A percentile compares a stretch with the other conserved stretches of the same genome.
Conservation (phyloP, 2,888 invertebrate genomes). For the Meliscaeva auricollis region DNA sequence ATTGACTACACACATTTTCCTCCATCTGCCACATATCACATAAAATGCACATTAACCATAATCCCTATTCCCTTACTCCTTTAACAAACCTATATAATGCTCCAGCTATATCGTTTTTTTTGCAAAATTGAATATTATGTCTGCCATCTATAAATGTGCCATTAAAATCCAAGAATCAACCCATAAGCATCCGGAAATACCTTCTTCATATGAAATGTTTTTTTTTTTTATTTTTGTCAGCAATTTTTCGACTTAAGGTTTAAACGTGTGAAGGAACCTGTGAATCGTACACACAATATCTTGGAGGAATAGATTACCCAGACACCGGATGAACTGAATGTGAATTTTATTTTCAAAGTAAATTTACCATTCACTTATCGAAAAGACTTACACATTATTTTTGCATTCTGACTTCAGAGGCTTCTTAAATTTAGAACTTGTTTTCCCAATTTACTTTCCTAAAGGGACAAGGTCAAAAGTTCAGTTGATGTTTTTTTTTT, state of each 20-base stretch:
- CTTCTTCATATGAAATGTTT: conserved; percentile 31
- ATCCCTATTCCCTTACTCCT: conserved; percentile 3
- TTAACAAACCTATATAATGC: background rate
- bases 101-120: background rate
- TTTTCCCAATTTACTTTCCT: conserved; percentile 36
- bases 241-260: background rate
- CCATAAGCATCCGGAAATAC: conserved; percentile 37
- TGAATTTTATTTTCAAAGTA: background rate
- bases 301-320: background rate
- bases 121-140: conserved; percentile 51
- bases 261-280: background rate
- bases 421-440: conserved; percentile 39
- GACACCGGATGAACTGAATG: background rate
- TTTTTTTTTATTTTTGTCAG: conserved; percentile 18
- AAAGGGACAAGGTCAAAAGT: conserved; percentile 58
- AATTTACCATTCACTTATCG: conserved; percentile 21
- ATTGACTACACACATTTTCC: conserved; percentile 56
- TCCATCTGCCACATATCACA: conserved; percentile 19
- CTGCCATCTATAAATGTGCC: conserved; percentile 44
- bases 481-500: no score
- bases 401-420: background rate
- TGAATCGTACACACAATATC: background rate
- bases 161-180: conserved; percentile 58
- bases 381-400: conserved; percentile 11
- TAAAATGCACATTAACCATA: conserved; percentile 53